Evolutionary conservation across 2,113 vertebrate genomes (phyloP).

Genomic region (Podarcis raffonei): DNA sequence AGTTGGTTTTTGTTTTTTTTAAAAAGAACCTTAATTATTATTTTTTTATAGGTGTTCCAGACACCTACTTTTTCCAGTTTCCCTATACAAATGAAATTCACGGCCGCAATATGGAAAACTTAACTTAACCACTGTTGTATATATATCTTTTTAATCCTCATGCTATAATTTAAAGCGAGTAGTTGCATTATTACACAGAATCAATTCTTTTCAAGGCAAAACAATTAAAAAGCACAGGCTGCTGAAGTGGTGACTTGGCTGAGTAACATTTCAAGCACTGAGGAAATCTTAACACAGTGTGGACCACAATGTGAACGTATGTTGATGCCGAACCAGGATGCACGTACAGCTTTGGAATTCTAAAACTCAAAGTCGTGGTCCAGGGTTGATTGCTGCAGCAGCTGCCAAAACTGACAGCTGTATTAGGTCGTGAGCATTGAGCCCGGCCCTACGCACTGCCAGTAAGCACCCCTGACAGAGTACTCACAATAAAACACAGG

Average conservation of each 20-base stretch:
- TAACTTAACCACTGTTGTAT: slow-evolving; percentile 27
- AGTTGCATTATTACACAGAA: slow-evolving; percentile 22
- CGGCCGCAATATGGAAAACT: slow-evolving; percentile 8
- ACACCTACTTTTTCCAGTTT: slow-evolving; percentile 27
- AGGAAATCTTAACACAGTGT: neutral
- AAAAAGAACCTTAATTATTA: too few species aligned
- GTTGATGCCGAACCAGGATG: neutral
- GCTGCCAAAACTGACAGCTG: neutral
- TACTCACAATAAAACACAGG: neutral
- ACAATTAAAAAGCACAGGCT: slow-evolving; percentile 32
- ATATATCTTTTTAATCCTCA: slow-evolving; percentile 33
- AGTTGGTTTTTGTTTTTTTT: too few species aligned
- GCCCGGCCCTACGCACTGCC: too few species aligned
- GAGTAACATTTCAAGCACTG: neutral
- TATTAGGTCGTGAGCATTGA: neutral
- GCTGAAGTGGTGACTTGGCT: slow-evolving; percentile 69
- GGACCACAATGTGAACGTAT: neutral
- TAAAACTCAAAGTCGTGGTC: neutral
- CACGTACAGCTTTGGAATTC: neutral
- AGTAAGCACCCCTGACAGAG: too few species aligned
- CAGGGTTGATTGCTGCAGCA: neutral
- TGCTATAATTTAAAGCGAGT: slow-evolving; percentile 57
- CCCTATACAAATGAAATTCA: slow-evolving; percentile 2
- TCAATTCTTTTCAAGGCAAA: slow-evolving; percentile 41
- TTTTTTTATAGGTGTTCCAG: slow-evolving; percentile 16